These are phyloP conservation scores for Platichthys flesus DNA, from an alignment of 2,113 vertebrate species.

Conservation along the genomic window DNA sequence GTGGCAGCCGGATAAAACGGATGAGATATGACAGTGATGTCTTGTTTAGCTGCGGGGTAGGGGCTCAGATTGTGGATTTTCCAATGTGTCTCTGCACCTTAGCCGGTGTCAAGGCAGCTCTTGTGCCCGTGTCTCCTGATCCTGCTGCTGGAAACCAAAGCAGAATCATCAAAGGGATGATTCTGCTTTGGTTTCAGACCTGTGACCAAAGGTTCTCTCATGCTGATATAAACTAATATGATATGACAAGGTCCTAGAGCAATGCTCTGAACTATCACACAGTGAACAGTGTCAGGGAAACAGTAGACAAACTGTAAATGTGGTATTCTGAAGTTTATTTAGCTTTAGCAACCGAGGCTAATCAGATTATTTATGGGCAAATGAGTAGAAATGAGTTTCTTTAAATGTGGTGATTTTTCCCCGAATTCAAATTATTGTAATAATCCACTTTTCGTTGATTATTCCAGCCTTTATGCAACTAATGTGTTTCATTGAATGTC, in stretches of 20 bases:
- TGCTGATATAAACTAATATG: slow-evolving; percentile 21
- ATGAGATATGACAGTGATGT: slow-evolving; percentile 43
- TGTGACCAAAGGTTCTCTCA: slow-evolving; percentile 27
- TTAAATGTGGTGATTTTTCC: too few relatives aligned
- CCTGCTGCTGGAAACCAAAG: background rate
- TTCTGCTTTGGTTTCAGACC: slow-evolving; percentile 9
- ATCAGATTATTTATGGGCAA: too few relatives aligned
- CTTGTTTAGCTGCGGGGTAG: slow-evolving; percentile 50
- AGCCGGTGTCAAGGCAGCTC: slow-evolving; percentile 10
- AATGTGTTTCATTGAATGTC: too few relatives aligned
- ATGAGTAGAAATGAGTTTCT: too few relatives aligned
- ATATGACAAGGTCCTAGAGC: slow-evolving; percentile 38
- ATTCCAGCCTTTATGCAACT: too few relatives aligned
- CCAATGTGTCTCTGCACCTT: slow-evolving; percentile 38
- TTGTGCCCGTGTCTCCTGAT: slow-evolving; percentile 15
- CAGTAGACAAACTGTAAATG: too few relatives aligned
- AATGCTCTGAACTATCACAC: slow-evolving; percentile 15
- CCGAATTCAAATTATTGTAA: too few relatives aligned
- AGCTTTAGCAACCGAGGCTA: too few relatives aligned
- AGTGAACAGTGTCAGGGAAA: slow-evolving; percentile 6
- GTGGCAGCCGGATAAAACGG: slow-evolving; percentile 27
- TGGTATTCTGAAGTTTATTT: too few relatives aligned
- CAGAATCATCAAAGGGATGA: background rate
- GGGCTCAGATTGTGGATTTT: slow-evolving; percentile 35
- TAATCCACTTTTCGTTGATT: too few relatives aligned